Percentiles rank a stretch among this genome's conserved stretches.
Evolutionary conservation across 2,113 vertebrate genomes (phyloP).

Genomic region (Brachirus orientalis): DNA sequence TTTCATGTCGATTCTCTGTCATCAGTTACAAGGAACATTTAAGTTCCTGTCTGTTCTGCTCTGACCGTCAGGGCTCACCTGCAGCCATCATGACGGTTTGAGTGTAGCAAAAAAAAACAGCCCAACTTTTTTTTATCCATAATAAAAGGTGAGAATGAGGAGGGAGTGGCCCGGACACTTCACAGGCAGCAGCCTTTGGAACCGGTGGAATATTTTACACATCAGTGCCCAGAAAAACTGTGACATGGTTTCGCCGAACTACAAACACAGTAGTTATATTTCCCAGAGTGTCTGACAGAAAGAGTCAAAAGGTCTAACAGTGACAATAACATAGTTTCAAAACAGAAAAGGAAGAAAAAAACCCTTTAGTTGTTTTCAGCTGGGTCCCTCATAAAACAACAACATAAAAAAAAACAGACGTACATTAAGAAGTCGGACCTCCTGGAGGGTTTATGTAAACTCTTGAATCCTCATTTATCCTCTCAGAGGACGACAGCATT

Average conservation of each 20-base stretch:
- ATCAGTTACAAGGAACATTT: neutral
- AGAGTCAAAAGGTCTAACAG: slow-evolving; percentile 10
- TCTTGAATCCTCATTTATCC: no score
- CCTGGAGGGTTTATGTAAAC: no score
- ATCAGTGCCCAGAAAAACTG: neutral
- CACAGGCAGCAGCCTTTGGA: neutral
- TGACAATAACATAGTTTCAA: neutral
- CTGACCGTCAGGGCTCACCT: slow-evolving; percentile 21
- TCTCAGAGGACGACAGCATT: no score
- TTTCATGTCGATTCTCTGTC: neutral
- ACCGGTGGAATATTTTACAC: slow-evolving; percentile 35
- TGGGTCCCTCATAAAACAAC: neutral
- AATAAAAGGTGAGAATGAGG: slow-evolving; percentile 44
- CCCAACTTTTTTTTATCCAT: slow-evolving; percentile 50
- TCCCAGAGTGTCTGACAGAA: neutral
- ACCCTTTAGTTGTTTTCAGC: slow-evolving; percentile 20
- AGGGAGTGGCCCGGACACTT: slow-evolving; percentile 13
- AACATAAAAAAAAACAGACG: no score
- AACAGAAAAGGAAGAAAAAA: neutral
- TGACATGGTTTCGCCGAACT: slow-evolving; percentile 10
- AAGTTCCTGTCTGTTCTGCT: neutral
- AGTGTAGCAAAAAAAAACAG: slow-evolving; percentile 25
- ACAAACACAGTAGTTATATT: slow-evolving; percentile 18
- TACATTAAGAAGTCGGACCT: no score
- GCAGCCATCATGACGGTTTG: neutral